phyloP scores from a whole-genome alignment of 2,888 invertebrate genomes.

The Cheilosia grossa region DNA sequence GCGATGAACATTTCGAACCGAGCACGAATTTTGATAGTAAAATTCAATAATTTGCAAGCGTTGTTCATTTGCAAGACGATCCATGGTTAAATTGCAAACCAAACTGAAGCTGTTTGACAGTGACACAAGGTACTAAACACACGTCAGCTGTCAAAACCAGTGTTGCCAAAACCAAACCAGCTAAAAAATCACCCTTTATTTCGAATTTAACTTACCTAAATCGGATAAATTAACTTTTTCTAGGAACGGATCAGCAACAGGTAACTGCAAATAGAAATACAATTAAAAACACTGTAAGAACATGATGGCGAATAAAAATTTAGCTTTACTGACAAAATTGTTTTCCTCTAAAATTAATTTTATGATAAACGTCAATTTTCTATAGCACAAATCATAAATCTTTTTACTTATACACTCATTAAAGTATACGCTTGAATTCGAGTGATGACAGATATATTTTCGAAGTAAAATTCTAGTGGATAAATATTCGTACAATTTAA shows the following conservation, averaged over 20 bases:
- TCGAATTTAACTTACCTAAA: constrained; percentile 86
- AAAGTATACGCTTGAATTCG: not conserved
- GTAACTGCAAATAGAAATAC: constrained; percentile 88
- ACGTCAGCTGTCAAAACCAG: no score
- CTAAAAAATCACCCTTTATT: no score
- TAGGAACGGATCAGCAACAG: constrained; percentile 95
- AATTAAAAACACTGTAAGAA: constrained; percentile 15
- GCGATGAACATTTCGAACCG: no score
- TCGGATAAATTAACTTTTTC: constrained; percentile 92
- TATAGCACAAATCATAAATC: not conserved
- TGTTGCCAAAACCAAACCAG: no score
- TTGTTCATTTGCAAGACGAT: no score
- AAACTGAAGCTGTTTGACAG: no score
- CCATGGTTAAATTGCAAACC: no score
- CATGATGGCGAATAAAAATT: not conserved
- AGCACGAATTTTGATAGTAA: no score
- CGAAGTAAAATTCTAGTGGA: not conserved
- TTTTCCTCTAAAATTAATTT: not conserved
- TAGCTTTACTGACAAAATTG: not conserved
- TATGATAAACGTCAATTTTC: not conserved
- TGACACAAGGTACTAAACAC: no score
- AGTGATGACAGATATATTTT: not conserved
- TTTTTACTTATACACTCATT: not conserved
- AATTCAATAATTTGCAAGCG: no score
- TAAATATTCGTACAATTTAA: not conserved